Evolutionary conservation across 2,888 invertebrate species (phyloP), one percentile per base, ranked within the genome.

Genomic region (Helleia helle): DNA sequence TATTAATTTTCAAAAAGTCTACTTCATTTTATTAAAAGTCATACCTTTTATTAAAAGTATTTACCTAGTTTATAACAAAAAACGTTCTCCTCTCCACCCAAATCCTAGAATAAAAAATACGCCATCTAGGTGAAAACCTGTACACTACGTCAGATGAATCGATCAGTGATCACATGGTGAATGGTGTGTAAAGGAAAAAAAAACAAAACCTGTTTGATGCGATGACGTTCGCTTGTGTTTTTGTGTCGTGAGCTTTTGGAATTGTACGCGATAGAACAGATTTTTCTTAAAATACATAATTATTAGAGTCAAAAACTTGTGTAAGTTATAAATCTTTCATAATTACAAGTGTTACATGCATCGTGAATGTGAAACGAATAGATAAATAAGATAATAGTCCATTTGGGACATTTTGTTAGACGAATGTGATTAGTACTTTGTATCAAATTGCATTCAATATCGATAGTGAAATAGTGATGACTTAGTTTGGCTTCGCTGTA

Each of bases 171-270:
- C 73, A 73, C 72, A 71, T 70, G 70, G 70, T 65, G 52, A 45
- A 17, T 49, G 45, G 48, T 50, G 53, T 48, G 46, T 46, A 56
- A 54, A 62, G 52, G 58, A 59, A 65, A 72, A 64, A 72, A 68
- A 73, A 70, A 69, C 61, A 58, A 67, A 80, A 79, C 79, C 77
- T 70, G 76, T 76, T 74, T 72, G 65, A 65, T 68, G 49, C 56
- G 61, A 59, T 83, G 81, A 79, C 80, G 79, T 76, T 65, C 52
- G 53, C 51, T 53, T 50, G 58, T 79, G 75, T 76, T 77, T 79
- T 73, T 77, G 65, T 72, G 71, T 60, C 63, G 69, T 59, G 62
- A 59, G 60, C 59, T 56, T 61, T 61, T 55, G 49, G 45, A 22
- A 42, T 51, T 55, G 51, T 53, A 43, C 49, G 53, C 51, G 50